Base-by-base conservation (phyloP, 2,113 vertebrate species). In the Channa maculata region DNA sequence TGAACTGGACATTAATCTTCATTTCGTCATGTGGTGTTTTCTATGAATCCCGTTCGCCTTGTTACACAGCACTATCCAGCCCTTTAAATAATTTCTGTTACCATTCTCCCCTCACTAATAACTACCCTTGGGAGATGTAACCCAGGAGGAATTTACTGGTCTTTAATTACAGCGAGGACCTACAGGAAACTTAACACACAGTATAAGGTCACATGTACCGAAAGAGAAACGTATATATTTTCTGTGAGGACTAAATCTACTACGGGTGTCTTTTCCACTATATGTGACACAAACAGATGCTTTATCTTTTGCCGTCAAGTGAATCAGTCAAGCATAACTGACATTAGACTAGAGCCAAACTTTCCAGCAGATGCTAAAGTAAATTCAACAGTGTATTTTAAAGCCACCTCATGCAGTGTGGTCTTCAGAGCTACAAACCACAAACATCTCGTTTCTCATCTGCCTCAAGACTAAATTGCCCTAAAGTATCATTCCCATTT, bases 401-500 rank as follows among this genome's bases (percentile, higher is more conserved):
- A 71, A 70, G 63, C 71, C 11, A 43, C 62, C 58, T 78, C 80
- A 5, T 55, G 77, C 14, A 2, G 71, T 13, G 62, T 81, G 77
- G 83, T 86, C 84, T 59, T 64, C 73, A 6, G 55, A 65, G 83
- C 51, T 51, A 24, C 24, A 24, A 75, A 72, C 85, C 72, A 10
- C 69, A 70, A 80, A 83, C 87, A 80, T 87, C 79, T 77, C 13
- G 61, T 45, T 71, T 83, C 80, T 89, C 85, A 84, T 91, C 85
- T 80, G 74, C 79, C 84, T 79, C 44, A 9, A 83, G 89, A 90
- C 90, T 93, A 89, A 91, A 93, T 81, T 89, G 85, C 90, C 86
- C 92, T 88, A 83, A 92, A 90, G 85, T 89, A 92, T 91, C 88
- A 88, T 80, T 79, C 82, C 78, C 62, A 80, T 90, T 91, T 94